Percentiles rank a stretch among this genome's conserved stretches.
Evolutionary conservation across 2,797 vertebrate genomes (phyloP).

Genomic region (Enteromius afrohamiltoni): DNA sequence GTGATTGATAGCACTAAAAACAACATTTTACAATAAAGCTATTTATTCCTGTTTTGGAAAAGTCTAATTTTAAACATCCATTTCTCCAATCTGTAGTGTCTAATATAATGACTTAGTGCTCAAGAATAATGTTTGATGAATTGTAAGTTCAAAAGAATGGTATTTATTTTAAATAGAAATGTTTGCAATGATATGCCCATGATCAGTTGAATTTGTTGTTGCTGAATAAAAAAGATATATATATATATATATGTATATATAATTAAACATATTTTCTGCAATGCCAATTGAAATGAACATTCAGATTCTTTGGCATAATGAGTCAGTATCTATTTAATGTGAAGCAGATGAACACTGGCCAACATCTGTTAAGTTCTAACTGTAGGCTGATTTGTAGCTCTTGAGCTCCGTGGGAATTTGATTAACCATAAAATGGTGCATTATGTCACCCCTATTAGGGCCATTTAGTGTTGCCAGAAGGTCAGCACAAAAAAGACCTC

Average conservation of each 20-base stretch:
- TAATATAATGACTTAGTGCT: not conserved
- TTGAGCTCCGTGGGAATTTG: constrained; percentile 77
- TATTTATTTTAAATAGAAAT: not conserved
- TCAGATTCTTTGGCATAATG: constrained; percentile 61
- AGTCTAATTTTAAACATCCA: not conserved
- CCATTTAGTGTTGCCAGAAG: constrained; percentile 75
- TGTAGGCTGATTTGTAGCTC: constrained; percentile 64
- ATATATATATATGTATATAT: too few relatives aligned
- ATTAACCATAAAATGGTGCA: constrained; percentile 80
- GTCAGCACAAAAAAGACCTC: constrained; percentile 70
- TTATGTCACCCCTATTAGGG: constrained; percentile 79
- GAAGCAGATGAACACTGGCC: constrained; percentile 65
- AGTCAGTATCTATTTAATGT: constrained; percentile 61
- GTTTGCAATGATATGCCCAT: not conserved
- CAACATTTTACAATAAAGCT: too few relatives aligned
- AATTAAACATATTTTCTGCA: not conserved
- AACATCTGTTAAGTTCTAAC: constrained; percentile 71
- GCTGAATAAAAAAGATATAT: not conserved
- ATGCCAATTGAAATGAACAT: constrained; percentile 48
- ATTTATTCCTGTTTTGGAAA: not conserved
- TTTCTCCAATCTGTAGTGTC: not conserved
- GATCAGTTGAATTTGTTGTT: too few relatives aligned
- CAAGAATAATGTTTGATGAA: not conserved
- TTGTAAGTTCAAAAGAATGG: not conserved
- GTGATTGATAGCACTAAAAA: too few relatives aligned